These are phyloP conservation scores for Cyprinodon tularosa DNA, from an alignment of 2,113 vertebrate species.

Conservation along the genomic window DNA sequence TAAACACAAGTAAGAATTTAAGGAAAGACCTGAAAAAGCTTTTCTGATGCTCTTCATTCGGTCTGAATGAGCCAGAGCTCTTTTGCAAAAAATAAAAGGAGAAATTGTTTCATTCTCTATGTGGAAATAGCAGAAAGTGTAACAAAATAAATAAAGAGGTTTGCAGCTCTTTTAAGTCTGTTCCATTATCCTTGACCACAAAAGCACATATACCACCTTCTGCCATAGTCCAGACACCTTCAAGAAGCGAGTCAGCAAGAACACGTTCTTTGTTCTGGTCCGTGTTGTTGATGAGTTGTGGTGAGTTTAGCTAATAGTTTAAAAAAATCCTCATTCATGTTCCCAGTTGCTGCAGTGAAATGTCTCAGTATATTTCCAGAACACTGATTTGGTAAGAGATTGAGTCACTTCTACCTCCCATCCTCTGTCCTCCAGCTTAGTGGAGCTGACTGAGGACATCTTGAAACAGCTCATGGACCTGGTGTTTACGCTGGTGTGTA, in stretches of 20 bases:
- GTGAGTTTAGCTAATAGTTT: slow-evolving; percentile 79
- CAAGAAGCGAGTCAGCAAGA: slow-evolving; percentile 98
- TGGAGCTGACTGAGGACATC: slow-evolving; percentile 96
- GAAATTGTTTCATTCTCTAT: not conserved
- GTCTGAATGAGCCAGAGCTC: not conserved
- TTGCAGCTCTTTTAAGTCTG: too few species aligned
- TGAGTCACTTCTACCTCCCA: not conserved
- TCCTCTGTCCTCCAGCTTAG: slow-evolving; percentile 79
- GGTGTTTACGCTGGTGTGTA: slow-evolving; percentile 94
- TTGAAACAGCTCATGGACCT: slow-evolving; percentile 96
- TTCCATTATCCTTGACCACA: slow-evolving; percentile 81
- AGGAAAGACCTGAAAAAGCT: not conserved
- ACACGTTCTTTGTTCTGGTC: slow-evolving; percentile 98
- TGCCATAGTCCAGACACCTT: slow-evolving; percentile 95
- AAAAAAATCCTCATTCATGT: not conserved
- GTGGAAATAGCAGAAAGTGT: not conserved
- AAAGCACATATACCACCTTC: slow-evolving; percentile 91
- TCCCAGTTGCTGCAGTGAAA: not conserved
- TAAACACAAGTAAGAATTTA: not conserved
- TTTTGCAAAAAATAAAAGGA: not conserved
- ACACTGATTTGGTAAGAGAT: not conserved
- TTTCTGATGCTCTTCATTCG: not conserved
- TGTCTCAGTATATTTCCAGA: too few species aligned
- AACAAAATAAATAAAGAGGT: not conserved
- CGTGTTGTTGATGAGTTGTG: slow-evolving; percentile 97